Evolutionary conservation across 2,797 vertebrate genomes (phyloP).

Genomic region (Hipposideros larvatus): DNA sequence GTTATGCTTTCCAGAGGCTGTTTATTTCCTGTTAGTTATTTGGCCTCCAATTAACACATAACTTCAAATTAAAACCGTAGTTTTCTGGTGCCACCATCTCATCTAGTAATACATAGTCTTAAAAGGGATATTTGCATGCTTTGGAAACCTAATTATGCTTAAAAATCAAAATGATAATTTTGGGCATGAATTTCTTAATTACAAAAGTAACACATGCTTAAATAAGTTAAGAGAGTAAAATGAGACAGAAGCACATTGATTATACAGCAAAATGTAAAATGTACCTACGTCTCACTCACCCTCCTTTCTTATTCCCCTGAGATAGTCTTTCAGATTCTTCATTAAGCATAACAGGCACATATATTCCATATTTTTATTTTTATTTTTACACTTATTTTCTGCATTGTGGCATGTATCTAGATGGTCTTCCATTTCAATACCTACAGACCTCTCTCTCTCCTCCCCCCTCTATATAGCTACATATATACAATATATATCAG

Average conservation of each 20-base stretch:
- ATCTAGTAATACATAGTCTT: not conserved
- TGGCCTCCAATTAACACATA: not conserved
- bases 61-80: slow-evolving; percentile 14
- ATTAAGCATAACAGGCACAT: not conserved
- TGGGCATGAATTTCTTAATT: not conserved
- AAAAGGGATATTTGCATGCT: not conserved
- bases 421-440: not conserved
- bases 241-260: not conserved
- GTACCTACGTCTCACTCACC: not conserved
- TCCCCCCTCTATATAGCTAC: not conserved
- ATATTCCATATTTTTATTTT: not conserved
- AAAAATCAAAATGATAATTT: slow-evolving; percentile 54
- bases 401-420: not conserved
- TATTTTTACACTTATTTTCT: not conserved
- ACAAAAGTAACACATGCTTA: not conserved
- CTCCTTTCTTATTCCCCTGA: not conserved
- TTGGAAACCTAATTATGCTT: slow-evolving; percentile 3
- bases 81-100: not conserved
- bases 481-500: not conserved
- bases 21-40: slow-evolving; percentile 12
- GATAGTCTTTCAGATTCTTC: not conserved
- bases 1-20: not conserved
- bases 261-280: not conserved
- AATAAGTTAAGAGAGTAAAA: not conserved
- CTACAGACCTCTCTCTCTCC: not conserved